Base-by-base conservation (phyloP, 2,113 vertebrate genomes). In the Corythoichthys intestinalis region DNA sequence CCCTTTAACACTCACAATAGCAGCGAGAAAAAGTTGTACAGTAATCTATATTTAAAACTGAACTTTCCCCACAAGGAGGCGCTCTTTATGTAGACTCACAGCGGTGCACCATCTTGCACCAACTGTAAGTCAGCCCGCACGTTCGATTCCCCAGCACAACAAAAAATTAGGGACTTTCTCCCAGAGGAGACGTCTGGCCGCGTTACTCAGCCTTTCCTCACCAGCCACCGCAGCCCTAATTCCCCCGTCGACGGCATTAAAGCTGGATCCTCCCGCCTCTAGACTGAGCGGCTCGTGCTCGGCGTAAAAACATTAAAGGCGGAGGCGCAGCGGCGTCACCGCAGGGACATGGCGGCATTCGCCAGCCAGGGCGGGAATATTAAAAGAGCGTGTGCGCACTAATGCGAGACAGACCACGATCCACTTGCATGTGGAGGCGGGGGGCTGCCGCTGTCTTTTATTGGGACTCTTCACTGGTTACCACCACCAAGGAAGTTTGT, bases 251-350 rank as follows among this genome's bases (percentile, higher is more conserved):
- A 66, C 72, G 86, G 82, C 81, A 82, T 83, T 82, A 82, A 86
- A 82, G 71, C 79, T 89, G 79, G 86, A 85, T 85, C 75, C 68
- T 86, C 69, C 54, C 46, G 74, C 56, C 83, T 85, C 69, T 62
- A 91, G 89, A 92, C 86, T 87, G 81, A 86, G 82, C 64, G 88
- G 83, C 81, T 88, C 81, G 44, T 54, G 78, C 82, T 85, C 52
- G n/a, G 74, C 75, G 83, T 81, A 79, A 85, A 90, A 91, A 88
- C 89, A 90, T 91, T 83, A 88, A 86, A 88, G 86, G 79, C 85
- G 56, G 87, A 87, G 89, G 88, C 91, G 78, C 79, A 79, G 78
- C 86, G 90, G 91, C 91, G 91, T 91, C 91, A 89, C 91, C 91
- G 81, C 91, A 92, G 77, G 72, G 83, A 90, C 82, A 88, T 81